Base-by-base conservation (phyloP, 1,140 invertebrate genomes). In the Drosophila pachea region DNA sequence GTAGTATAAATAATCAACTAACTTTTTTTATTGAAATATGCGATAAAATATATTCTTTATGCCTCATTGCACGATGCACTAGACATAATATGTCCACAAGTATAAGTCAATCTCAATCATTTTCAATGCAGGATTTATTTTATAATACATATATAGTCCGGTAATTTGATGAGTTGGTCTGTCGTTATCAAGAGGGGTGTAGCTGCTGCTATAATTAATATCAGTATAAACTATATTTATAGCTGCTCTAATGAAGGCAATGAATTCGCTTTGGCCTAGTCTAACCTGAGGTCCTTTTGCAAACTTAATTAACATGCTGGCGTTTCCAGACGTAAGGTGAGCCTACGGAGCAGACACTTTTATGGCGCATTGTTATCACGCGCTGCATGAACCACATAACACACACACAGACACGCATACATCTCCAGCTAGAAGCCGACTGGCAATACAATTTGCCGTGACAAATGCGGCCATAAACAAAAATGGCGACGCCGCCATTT, bases 401-500 rank as follows among this genome's bases (percentile, higher is more conserved):
- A 66, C 43, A 42, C 12, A 14, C 29, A 14, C 7, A 43, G n/a
- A 33, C 53, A 43, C 6, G 29, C 35, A 55, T 7, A 42, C 4
- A 55, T n/a, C n/a, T 3, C 7, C 42, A 38, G 31, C 54, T 55
- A 43, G 42, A 32, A 33, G 69, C 56, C 63, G 63, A 66, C 68
- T 69, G 75, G 76, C 76, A 78, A 74, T 78, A 78, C 76, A 78
- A 78, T 78, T 78, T 78, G 71, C 76, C 36, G 76, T 78, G 76
- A 78, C 76, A 78, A 78, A 78, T 78, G 76, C 71, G 76, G 71
- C 76, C 62, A 78, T 78, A 78, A 78, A 78, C 76, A 78, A 78
- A 78, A 78, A 78, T 78, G 76, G 76, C 76, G 76, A 65, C 66
- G 68, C 59, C 38, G 69, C 66, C 76, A 78, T 78, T 78, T 78